Percentiles rank a stretch among this genome's conserved stretches.
These are phyloP conservation scores for Iphiclides podalirius DNA, from an alignment of 2,888 invertebrate species.

Conservation along the genomic window DNA sequence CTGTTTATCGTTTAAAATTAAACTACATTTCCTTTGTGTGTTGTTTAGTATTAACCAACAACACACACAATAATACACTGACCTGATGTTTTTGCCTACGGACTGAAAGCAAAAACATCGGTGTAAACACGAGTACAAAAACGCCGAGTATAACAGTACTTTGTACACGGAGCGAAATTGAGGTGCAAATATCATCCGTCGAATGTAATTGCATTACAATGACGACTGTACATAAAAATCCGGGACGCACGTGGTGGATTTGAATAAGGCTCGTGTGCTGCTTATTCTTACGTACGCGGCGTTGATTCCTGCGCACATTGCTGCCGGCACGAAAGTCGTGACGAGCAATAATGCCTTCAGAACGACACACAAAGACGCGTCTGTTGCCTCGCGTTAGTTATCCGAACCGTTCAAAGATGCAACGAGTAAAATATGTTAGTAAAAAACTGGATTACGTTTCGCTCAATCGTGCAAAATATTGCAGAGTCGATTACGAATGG, in stretches of 20 bases:
- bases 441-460: too few relatives aligned
- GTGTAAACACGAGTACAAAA: too few relatives aligned
- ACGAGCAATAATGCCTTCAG: slow-evolving; percentile 28
- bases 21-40: too few relatives aligned
- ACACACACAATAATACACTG: too few relatives aligned
- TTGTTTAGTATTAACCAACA: too few relatives aligned
- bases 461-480: too few relatives aligned
- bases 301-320: slow-evolving; percentile 24
- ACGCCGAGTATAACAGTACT: too few relatives aligned
- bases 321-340: slow-evolving; percentile 28
- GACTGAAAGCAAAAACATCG: too few relatives aligned
- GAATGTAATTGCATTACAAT: slow-evolving; percentile 12
- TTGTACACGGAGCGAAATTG: neutral
- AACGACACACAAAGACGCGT: neutral
- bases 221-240: slow-evolving; percentile 15
- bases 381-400: slow-evolving; percentile 5
- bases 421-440: too few relatives aligned
- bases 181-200: slow-evolving; percentile 1
- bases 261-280: slow-evolving; percentile 22
- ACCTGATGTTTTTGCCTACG: too few relatives aligned
- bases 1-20: too few relatives aligned
- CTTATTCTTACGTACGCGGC: slow-evolving; percentile 16
- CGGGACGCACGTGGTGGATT: slow-evolving; percentile 26
- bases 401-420: neutral
- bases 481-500: too few relatives aligned